Evolutionary conservation across 2,888 invertebrate genomes (phyloP).

Genomic region (Ryuthela nishihirai): DNA sequence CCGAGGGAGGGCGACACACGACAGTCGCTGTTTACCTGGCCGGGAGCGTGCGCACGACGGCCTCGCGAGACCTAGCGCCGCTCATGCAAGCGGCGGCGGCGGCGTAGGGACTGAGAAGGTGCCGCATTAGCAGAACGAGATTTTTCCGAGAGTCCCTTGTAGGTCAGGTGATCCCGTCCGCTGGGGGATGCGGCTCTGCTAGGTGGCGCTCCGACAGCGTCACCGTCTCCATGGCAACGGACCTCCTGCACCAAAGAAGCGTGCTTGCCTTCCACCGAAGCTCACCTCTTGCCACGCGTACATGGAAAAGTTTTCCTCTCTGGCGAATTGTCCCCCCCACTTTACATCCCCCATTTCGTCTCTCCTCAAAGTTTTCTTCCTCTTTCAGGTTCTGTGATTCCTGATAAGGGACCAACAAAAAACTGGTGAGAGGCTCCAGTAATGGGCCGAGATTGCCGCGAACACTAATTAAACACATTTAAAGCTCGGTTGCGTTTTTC

Average conservation of each 20-base stretch:
- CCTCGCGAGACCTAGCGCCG: too few relatives aligned
- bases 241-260: slow-evolving; percentile 31
- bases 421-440: slow-evolving; percentile 15
- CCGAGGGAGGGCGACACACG: too few relatives aligned
- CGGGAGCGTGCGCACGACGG: too few relatives aligned
- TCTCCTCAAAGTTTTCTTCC: slow-evolving; percentile 38
- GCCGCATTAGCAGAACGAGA: slow-evolving; percentile 11
- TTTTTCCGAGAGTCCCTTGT: slow-evolving; percentile 1
- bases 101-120: too few relatives aligned
- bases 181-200: slow-evolving; percentile 1
- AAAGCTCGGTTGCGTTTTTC: slow-evolving; percentile 40
- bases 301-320: slow-evolving; percentile 39
- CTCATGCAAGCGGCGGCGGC: too few relatives aligned
- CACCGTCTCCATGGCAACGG: slow-evolving; percentile 16
- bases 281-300: slow-evolving; percentile 36
- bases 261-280: slow-evolving; percentile 30
- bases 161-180: background rate
- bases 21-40: too few relatives aligned
- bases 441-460: slow-evolving; percentile 40
- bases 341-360: slow-evolving; percentile 14
- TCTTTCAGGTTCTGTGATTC: slow-evolving; percentile 39
- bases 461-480: slow-evolving; percentile 40
- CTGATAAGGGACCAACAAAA: slow-evolving; percentile 33
- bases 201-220: slow-evolving; percentile 24
- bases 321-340: slow-evolving; percentile 24